These are phyloP conservation scores for Drosophila dunni DNA, from an alignment of 1,140 invertebrate genomes.

Conservation along the genomic window DNA sequence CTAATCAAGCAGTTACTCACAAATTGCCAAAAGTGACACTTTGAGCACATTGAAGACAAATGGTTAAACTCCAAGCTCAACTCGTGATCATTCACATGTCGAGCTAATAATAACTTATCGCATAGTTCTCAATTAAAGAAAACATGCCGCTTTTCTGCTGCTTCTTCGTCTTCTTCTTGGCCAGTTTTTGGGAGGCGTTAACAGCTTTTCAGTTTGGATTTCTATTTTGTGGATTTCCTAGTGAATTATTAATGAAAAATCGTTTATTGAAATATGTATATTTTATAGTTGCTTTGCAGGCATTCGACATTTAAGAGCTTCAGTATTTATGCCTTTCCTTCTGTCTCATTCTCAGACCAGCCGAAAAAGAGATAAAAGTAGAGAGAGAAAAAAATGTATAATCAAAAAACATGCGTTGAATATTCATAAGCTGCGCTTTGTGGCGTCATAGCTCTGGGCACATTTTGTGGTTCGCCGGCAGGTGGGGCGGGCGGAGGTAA, in stretches of 20 bases:
- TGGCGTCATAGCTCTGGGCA: conserved; percentile 67
- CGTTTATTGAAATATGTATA: conserved; percentile 76
- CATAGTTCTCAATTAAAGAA: conserved; percentile 52
- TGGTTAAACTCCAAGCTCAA: conserved; percentile 29
- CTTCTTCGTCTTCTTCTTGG: conserved; percentile 1
- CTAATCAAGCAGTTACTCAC: conserved; percentile 5
- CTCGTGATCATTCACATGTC: conserved; percentile 32
- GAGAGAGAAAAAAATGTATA: neutral
- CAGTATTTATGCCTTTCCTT: conserved; percentile 77
- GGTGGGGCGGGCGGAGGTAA: neutral
- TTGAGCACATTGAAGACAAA: conserved; percentile 41
- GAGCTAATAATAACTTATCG: conserved; percentile 38
- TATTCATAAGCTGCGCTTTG: conserved; percentile 75
- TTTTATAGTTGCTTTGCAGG: conserved; percentile 73
- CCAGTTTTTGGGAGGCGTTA: conserved; percentile 47
- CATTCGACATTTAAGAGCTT: conserved; percentile 75
- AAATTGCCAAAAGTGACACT: conserved; percentile 24
- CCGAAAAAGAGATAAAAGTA: conserved; percentile 34
- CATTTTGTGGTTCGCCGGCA: neutral
- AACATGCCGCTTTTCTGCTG: conserved; percentile 39
- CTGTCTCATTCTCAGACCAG: conserved; percentile 51
- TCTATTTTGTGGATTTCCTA: conserved; percentile 54
- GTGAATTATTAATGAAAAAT: conserved; percentile 81
- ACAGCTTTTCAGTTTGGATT: conserved; percentile 10
- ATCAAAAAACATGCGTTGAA: conserved; percentile 52